Base-by-base conservation (phyloP, 1,140 invertebrate genomes). In the Drosophila mauritiana region DNA sequence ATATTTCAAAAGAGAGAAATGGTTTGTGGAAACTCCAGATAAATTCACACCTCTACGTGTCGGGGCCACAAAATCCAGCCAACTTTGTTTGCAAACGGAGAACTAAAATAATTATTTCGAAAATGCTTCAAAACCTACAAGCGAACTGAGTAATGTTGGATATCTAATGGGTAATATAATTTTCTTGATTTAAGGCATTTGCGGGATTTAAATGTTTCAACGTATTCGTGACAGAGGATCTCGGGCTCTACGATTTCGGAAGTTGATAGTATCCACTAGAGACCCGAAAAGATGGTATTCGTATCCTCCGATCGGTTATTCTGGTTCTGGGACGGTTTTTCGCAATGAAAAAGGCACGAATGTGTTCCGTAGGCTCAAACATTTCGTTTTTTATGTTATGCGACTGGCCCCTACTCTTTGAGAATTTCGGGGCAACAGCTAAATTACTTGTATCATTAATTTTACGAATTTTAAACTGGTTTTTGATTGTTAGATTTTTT, bases 271-370 rank as follows among this genome's bases (percentile, higher is more conserved):
- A 22, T 40, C 56, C 46, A 12, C 40, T 7, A 1, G 31, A 42
- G n/a, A 36, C 39, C 77, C 31, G 17, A 40, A n/a, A 11, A 6
- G 37, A 42, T 58, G 54, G 40, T 51, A 22, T 27, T 11, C 12
- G 20, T 3, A 39, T 75, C 53, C 73, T 52, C 64, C 36, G 62
- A 37, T 61, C 40, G 34, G 40, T 37, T 53, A 48, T 52, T 54
- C 42, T 78, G 57, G 52, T 70, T 31, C 31, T 86, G 84, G 84
- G 84, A 89, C 84, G 84, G 84, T 80, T 89, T 89, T 86, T 84
- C 72, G 65, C 84, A 89, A 84, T 89, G 73, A 78, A 89, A 89
- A 89, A 89, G 84, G 84, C 84, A 89, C 84, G 84, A 80, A 78
- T 84, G 84, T 84, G 84, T 88, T 64, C 39, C 63, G 69, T 69